Evolutionary conservation across 2,888 invertebrate genomes (phyloP).

Genomic region (Mechanitis mazaeus): DNA sequence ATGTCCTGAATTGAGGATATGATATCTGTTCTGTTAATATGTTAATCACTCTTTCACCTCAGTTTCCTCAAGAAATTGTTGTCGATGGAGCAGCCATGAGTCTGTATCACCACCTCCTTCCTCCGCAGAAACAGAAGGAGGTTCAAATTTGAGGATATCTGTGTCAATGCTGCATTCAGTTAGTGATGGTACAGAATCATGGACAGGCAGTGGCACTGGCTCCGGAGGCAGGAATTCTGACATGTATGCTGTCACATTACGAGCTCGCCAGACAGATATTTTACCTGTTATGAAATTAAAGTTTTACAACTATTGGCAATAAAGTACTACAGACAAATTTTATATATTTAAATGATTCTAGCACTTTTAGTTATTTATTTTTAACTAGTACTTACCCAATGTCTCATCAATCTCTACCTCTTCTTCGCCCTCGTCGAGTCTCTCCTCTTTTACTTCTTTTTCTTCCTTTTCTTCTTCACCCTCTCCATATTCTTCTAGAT

Average conservation of each 20-base stretch:
- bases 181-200: constrained; percentile 78
- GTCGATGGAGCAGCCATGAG: constrained; percentile 64
- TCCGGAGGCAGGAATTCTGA: constrained; percentile 83
- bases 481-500: constrained; percentile 53
- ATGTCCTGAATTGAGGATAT: no score
- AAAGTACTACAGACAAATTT: constrained; percentile 11
- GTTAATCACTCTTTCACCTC: constrained; percentile 39
- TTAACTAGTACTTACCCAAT: constrained; percentile 33
- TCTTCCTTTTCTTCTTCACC: constrained; percentile 67
- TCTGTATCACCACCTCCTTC: constrained; percentile 63
- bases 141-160: constrained; percentile 64
- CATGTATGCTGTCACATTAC: constrained; percentile 81
- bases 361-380: background rate
- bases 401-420: constrained; percentile 60
- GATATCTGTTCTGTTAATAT: background rate
- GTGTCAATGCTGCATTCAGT: constrained; percentile 53
- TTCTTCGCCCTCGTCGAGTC: constrained; percentile 58
- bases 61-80: constrained; percentile 63
- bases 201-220: constrained; percentile 79
- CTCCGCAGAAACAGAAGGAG: constrained; percentile 47
- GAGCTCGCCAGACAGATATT: constrained; percentile 81
- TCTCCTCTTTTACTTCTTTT: constrained; percentile 55
- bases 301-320: background rate
- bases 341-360: background rate
- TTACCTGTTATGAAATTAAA: constrained; percentile 44